Evolutionary conservation across 2,888 invertebrate species (phyloP), one percentile per base, ranked within the genome.

Genomic region (Kuschelorhynchus macadamiae): DNA sequence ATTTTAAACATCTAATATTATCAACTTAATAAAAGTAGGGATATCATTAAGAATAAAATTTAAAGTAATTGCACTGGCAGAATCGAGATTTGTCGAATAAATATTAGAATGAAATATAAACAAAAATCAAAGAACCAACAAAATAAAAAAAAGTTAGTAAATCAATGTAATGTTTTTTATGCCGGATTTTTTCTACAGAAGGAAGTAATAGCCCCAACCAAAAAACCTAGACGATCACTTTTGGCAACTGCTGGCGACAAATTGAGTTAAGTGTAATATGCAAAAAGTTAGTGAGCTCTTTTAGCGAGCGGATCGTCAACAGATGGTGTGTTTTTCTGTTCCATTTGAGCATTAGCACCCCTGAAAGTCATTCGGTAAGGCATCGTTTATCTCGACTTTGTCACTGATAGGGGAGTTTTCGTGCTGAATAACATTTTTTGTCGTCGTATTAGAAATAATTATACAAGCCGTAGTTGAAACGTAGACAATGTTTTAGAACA

Each of bases 291-390:
- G 49, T 21, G 50, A 69, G 64, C 25, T 52, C 63, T 76, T 78
- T 78, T 72, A 67, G 60, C 74, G 71, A 67, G 72, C 78, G 78
- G 82, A 84, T 84, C 83, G 83, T 81, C 81, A 84, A 81, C 85
- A 85, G 84, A 85, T 85, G 85, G 84, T 84, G 81, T 76, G 81
- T 83, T 84, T 84, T 84, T 84, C 84, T 84, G 79, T 84, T 81
- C 84, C 84, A 84, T 84, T 84, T 84, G 79, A 81, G 82, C 83
- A 83, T 84, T 84, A 84, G 80, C 81, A 80, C 82, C 82, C 82
- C 76, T 41, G 33, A 44, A 65, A 65, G 65, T 66, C 60, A 60
- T 36, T 60, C 39, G 60, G 30, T 12, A 42, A 25, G 53, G 53
- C 66, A 66, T 60, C 65, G 65, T 66, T 66, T 66, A 66, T 53